phyloP scores from a whole-genome alignment of 2,888 invertebrate genomes.

The Heliconius ismenius region DNA sequence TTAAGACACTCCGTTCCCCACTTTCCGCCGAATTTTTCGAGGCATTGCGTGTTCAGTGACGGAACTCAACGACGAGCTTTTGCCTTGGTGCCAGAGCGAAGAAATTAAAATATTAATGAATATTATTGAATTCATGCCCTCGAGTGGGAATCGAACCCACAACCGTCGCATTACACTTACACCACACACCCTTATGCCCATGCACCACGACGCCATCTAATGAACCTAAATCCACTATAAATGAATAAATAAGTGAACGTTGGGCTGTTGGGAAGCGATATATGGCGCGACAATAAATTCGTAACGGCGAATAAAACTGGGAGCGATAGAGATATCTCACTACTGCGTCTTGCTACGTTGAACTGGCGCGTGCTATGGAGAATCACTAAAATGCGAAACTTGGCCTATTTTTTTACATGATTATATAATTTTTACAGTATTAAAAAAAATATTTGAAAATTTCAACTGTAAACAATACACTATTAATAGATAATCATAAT shows the following conservation, averaged over 20 bases:
- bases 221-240: constrained; percentile 5
- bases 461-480: background rate
- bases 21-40: too few species aligned
- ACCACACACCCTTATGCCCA: too few species aligned
- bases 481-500: background rate
- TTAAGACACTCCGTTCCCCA: too few species aligned
- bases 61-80: too few species aligned
- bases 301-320: constrained; percentile 53
- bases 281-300: constrained; percentile 38
- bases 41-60: too few species aligned
- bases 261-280: constrained; percentile 6
- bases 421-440: background rate
- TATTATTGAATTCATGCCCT: too few species aligned
- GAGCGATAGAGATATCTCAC: constrained; percentile 61
- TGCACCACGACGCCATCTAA: too few species aligned
- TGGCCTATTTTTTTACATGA: background rate
- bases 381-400: background rate
- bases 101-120: too few species aligned
- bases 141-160: too few species aligned
- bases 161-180: too few species aligned
- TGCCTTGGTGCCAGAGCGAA: too few species aligned
- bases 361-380: constrained; percentile 47
- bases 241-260: constrained; percentile 8
- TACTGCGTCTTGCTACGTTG: constrained; percentile 53
- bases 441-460: background rate